Conservation (phyloP, 2,113 vertebrate genomes). For the Morone chrysops region DNA sequence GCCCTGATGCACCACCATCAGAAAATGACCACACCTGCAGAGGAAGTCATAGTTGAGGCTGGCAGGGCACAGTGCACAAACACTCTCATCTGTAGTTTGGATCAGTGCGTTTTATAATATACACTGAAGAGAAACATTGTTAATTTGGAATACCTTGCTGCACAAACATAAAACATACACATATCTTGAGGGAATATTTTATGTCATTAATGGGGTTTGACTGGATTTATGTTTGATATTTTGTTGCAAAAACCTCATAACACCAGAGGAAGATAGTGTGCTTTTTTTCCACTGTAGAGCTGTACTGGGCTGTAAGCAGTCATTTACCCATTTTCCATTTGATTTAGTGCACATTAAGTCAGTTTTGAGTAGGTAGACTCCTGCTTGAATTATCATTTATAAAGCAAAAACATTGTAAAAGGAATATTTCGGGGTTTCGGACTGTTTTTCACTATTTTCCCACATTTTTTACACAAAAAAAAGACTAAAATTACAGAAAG, state of each 20-base stretch:
- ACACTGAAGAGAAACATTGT: neutral
- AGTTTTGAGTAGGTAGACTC: neutral
- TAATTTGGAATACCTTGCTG: constrained; percentile 23
- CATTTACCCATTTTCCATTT: neutral
- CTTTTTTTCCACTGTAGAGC: constrained; percentile 43
- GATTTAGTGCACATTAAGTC: neutral
- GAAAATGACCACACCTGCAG: constrained; percentile 41
- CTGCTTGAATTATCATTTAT: constrained; percentile 11
- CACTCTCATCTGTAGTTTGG: constrained; percentile 30
- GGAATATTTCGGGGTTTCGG: neutral
- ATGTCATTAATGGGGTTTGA: constrained; percentile 41
- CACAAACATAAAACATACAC: constrained; percentile 51
- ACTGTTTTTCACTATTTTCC: neutral
- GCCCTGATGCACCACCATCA: constrained; percentile 9
- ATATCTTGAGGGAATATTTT: constrained; percentile 42
- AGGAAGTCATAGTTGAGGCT: constrained; percentile 50
- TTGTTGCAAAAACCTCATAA: constrained; percentile 23
- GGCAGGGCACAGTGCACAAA: constrained; percentile 42
- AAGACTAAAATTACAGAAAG: neutral
- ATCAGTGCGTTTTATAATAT: constrained; percentile 15
- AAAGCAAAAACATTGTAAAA: neutral
- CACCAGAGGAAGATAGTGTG: neutral
- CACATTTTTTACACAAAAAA: constrained; percentile 1
- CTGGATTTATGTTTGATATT: constrained; percentile 55
- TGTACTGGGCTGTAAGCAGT: constrained; percentile 49